Percentiles rank a stretch among this genome's conserved stretches.
Conservation (phyloP, 2,113 vertebrate genomes). For the Dryoscopus gambensis region DNA sequence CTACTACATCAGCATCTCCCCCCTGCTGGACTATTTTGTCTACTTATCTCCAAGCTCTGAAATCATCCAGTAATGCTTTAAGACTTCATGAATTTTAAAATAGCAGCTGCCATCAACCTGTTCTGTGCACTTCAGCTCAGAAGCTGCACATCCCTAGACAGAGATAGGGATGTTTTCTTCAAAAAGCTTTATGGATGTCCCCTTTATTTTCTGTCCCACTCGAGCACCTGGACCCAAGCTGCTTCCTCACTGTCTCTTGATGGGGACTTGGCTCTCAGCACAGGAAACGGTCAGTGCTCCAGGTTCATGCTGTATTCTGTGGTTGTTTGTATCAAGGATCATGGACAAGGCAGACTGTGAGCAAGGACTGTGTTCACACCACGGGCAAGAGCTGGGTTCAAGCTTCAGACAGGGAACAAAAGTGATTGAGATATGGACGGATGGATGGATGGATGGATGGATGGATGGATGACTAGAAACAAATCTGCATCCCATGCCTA, state of each 20-base stretch:
- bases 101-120: not conserved
- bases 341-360: not conserved
- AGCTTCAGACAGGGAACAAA: not conserved
- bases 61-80: constrained; percentile 3
- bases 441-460: not conserved
- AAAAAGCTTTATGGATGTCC: not conserved
- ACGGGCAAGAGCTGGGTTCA: not conserved
- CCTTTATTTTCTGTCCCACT: not conserved
- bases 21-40: not conserved
- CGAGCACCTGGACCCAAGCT: fast-evolving
- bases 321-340: not conserved
- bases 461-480: not conserved
- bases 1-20: constrained; percentile 11
- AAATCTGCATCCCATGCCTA: not conserved
- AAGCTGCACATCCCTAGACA: not conserved
- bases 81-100: constrained; percentile 32
- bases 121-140: not conserved
- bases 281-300: not conserved
- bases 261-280: not conserved
- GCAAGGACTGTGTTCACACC: not conserved
- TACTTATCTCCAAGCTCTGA: constrained; percentile 5
- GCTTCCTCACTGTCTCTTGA: not conserved
- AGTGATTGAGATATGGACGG: not conserved
- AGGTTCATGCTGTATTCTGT: not conserved
- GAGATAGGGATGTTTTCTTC: not conserved